Evolutionary conservation across 1,140 invertebrate genomes (phyloP), one percentile per base, ranked within the genome.

Genomic region (Drosophila trapezifrons): DNA sequence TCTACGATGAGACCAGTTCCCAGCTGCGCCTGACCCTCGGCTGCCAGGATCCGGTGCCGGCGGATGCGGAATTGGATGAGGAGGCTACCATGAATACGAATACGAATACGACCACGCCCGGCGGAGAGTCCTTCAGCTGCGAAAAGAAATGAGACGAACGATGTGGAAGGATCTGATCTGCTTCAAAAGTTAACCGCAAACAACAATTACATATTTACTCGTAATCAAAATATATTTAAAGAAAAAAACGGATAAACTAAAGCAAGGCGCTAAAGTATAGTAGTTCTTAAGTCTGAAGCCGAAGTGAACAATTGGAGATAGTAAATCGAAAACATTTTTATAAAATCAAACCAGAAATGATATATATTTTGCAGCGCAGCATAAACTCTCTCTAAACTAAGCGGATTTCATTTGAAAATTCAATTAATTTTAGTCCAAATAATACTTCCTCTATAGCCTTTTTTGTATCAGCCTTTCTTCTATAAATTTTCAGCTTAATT

Each of bases 1-100:
- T 87, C 58, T 87, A 89, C 84, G 86, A 87, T 84, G 84, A 87
- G 66, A 58, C 73, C 60, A 78, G 59, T 43, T 71, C 80, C 25
- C 84, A 84, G 40, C 60, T 80, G 47, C 64, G 76, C 18, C 64
- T 77, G 40, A 74, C 60, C 22, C 46, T 83, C 60, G 77, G 72
- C n/a, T 51, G 60, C 29, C 76, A 78, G 84, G 84, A 89, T 13
- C 46, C 67, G 67, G 42, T 17, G n/a, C 35, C 42, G 17, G 51
- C 63, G 40, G 56, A 60, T 8, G 18, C 77, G 79, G 70, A 51
- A 37, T 65, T 60, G 51, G 69, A 78, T 71, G 78, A 80, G 27
- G 77, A 72, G 58, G 51, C 38, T 6, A 40, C 25, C 37, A 37
- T 63, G 17, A 35, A 32, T 22, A 37, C 66, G 17, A 35, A 32